Conservation (phyloP, 2,888 invertebrate genomes). For the Melikaiella ostensackeni region DNA sequence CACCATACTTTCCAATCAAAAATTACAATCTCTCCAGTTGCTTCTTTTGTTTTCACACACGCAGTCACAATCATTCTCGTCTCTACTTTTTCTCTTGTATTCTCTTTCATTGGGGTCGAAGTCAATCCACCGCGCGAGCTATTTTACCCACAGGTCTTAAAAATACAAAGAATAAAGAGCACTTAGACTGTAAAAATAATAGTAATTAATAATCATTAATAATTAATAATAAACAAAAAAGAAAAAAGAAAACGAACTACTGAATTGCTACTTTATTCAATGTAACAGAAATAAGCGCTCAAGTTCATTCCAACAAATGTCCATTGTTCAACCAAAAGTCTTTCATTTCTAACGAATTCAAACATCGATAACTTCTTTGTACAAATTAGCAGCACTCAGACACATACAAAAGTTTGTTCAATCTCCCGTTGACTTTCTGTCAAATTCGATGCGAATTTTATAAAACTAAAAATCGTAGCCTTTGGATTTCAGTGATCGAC, state of each 20-base stretch:
- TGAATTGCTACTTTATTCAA: slow-evolving; percentile 9
- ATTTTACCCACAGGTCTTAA: slow-evolving; percentile 19
- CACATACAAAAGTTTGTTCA: slow-evolving; percentile 26
- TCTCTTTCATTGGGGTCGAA: not conserved
- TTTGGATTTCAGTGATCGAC: slow-evolving; percentile 12
- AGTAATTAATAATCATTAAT: not conserved
- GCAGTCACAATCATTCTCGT: slow-evolving; percentile 31
- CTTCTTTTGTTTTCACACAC: slow-evolving; percentile 37
- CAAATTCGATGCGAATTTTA: slow-evolving; percentile 11
- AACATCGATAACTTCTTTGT: slow-evolving; percentile 19
- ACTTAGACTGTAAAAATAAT: too few species aligned
- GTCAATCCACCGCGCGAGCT: not conserved
- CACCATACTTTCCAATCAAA: not conserved
- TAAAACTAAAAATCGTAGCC: slow-evolving; percentile 32
- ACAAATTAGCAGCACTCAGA: slow-evolving; percentile 30
- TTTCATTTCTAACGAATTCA: slow-evolving; percentile 7
- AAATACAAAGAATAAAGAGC: slow-evolving; percentile 41
- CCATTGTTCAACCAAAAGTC: not conserved
- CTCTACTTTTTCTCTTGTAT: not conserved
- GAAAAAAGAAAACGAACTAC: not conserved
- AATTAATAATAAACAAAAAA: slow-evolving; percentile 15
- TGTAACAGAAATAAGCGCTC: slow-evolving; percentile 5
- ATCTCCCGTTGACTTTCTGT: slow-evolving; percentile 15
- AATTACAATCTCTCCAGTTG: slow-evolving; percentile 3
- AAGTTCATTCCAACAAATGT: slow-evolving; percentile 6